Base-by-base conservation (phyloP, 2,888 invertebrate species). In the Agrotis exclamationis region DNA sequence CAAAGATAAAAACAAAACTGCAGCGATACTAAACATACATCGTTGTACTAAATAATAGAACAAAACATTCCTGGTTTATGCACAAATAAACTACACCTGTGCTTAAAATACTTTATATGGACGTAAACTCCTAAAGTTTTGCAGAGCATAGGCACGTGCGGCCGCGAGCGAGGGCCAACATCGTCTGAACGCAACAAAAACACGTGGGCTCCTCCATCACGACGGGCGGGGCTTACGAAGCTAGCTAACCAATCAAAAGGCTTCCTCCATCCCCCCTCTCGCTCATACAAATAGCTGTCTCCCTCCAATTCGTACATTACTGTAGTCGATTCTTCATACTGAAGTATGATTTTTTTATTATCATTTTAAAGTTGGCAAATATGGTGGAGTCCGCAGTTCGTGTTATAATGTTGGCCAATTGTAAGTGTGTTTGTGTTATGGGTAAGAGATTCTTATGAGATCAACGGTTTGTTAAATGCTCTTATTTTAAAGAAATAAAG, bases 261-360 rank as follows among this genome's bases (percentile, higher is more conserved):
- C 44, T 2, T 14, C 2, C 56, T 74, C 24, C 0, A 67, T 83
- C 20, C 13, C 44, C 79, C 51, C 6, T 92, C 74, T 75, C 64
- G 14, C 65, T 84, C 63, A 13, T 47, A 48, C 20, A 11, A 51
- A 13, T n/a, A 13, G 58, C 51, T 48, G 64, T 93, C 91, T 89
- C 88, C 24, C 62, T 93, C 88, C 77, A 83, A 90, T 91, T 88
- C 89, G 92, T 91, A 92, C 89, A 90, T 90, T 91, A 91, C 90
- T 45, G 88, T 88, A 92, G 91, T 92, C 93, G 92, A 93, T 94
- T 92, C 89, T 93, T 94, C 93, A 93, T 93, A 91, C 89, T 88
- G 88, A 86, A 89, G 89, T 90, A 91, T 92, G 91, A 90, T 93
- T 93, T 93, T 84, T 94, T 94, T 93, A 93, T 92, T 86, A 91